A percentile compares a stretch with the other conserved stretches of the same genome.
phyloP scores from a whole-genome alignment of 1,140 invertebrate genomes.

The Leptinotarsa defecta region DNA sequence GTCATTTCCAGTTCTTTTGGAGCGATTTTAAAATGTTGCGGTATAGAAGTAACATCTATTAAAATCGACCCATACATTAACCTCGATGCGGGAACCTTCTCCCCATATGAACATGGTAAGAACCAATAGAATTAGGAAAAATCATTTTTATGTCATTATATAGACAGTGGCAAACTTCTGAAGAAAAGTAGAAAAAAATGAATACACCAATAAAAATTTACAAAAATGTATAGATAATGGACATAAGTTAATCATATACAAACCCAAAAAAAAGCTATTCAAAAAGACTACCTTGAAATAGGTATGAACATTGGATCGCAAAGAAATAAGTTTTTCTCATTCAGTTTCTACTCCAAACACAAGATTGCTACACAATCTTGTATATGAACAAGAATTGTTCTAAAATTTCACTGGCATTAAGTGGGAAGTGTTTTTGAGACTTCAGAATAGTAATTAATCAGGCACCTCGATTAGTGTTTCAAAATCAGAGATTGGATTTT shows the following conservation, averaged over 20 bases:
- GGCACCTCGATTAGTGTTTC: no score
- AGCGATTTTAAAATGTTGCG: constrained; percentile 90
- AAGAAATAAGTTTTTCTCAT: no score
- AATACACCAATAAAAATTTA: no score
- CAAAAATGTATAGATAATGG: no score
- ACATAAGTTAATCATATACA: no score
- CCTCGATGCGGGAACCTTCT: constrained; percentile 98
- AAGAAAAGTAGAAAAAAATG: not conserved
- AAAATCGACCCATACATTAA: constrained; percentile 99
- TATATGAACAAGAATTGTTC: not conserved
- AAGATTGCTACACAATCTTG: not conserved
- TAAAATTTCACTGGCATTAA: not conserved
- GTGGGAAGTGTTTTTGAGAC: no score
- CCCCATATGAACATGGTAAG: constrained; percentile 96
- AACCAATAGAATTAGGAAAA: not conserved
- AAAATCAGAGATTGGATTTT: no score
- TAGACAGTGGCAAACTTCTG: not conserved
- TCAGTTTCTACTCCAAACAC: no score
- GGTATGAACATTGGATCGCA: no score
- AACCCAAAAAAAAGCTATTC: no score
- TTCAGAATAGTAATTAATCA: no score
- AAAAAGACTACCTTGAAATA: no score
- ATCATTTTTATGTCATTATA: not conserved
- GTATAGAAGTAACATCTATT: constrained; percentile 92
- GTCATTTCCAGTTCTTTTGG: constrained; percentile 96